Evolutionary conservation across 2,888 invertebrate genomes (phyloP).

Genomic region (Xestoiulus laeticollis): DNA sequence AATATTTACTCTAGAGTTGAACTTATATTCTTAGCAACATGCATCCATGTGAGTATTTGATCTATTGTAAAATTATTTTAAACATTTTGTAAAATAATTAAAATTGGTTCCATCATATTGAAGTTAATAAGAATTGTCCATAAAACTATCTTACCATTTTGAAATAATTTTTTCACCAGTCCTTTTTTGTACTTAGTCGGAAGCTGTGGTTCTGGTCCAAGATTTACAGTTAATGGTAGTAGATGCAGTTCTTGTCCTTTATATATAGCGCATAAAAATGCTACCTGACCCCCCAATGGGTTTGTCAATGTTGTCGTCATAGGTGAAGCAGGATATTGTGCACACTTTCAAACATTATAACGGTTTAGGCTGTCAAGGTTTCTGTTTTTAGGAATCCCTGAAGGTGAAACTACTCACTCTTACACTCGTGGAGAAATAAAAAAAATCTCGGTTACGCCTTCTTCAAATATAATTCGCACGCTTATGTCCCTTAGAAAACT

Average conservation of each 20-base stretch:
- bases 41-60: too few relatives aligned
- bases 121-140: too few relatives aligned
- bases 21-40: too few relatives aligned
- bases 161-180: neutral
- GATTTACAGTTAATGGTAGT: neutral
- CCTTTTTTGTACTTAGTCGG: neutral
- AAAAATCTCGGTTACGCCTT: slow-evolving; percentile 32
- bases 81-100: too few relatives aligned
- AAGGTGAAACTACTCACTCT: slow-evolving; percentile 45
- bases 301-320: slow-evolving; percentile 46
- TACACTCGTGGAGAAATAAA: neutral
- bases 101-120: too few relatives aligned
- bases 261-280: slow-evolving; percentile 27
- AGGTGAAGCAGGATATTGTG: slow-evolving; percentile 46
- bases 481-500: slow-evolving; percentile 29
- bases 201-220: neutral
- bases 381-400: slow-evolving; percentile 28
- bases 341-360: neutral
- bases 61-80: too few relatives aligned
- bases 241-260: neutral
- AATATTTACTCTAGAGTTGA: too few relatives aligned
- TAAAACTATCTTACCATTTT: neutral
- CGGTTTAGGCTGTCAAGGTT: slow-evolving; percentile 44
- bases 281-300: slow-evolving; percentile 42
- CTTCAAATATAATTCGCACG: slow-evolving; percentile 25